Evolutionary conservation across 1,140 invertebrate genomes (phyloP).

Genomic region (Temnothorax curvispinosus): DNA sequence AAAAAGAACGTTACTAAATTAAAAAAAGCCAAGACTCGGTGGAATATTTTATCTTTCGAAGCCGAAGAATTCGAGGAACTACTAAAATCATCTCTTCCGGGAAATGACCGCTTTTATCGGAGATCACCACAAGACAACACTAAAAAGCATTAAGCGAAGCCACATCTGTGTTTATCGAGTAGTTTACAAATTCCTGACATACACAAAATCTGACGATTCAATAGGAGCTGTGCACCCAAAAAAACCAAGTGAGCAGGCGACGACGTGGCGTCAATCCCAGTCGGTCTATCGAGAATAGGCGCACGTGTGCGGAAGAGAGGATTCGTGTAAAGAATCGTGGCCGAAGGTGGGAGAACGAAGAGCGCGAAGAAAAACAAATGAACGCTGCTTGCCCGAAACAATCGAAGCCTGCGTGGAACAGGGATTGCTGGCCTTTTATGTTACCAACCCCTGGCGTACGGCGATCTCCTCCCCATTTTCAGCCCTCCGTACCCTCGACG

Average conservation of each 20-base stretch:
- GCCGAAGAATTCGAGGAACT: not conserved
- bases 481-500: slow-evolving; percentile 51
- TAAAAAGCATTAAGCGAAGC: not conserved
- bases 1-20: not conserved
- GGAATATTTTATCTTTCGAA: not conserved
- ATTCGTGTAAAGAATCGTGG: slow-evolving; percentile 13
- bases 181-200: not conserved
- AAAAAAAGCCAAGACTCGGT: not conserved
- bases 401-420: slow-evolving; percentile 80
- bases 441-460: slow-evolving; percentile 64
- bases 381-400: slow-evolving; percentile 81
- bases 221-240: not conserved
- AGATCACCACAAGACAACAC: not conserved
- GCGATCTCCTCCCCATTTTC: slow-evolving; percentile 28
- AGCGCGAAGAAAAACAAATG: slow-evolving; percentile 81
- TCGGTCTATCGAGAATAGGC: not conserved
- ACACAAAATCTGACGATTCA: not conserved
- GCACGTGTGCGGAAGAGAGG: not conserved
- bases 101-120: not conserved
- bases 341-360: slow-evolving; percentile 39
- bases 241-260: not conserved
- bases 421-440: slow-evolving; percentile 81
- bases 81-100: not conserved
- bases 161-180: not conserved
- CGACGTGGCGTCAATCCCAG: not conserved